These are phyloP conservation scores for Bellardia bayeri DNA, from an alignment of 2,888 invertebrate genomes.

Conservation along the genomic window DNA sequence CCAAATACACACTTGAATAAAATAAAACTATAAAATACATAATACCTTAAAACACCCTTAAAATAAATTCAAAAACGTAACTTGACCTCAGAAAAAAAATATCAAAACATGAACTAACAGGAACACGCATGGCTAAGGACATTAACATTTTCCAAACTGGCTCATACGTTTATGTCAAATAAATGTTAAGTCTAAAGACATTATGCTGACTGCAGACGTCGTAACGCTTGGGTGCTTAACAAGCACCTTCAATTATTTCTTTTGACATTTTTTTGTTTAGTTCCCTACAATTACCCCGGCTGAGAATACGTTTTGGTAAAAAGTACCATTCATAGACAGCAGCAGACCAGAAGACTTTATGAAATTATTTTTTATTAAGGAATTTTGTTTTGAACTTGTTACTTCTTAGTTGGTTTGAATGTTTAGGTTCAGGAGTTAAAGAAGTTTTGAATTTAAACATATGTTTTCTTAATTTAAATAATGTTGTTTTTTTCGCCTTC, in stretches of 20 bases:
- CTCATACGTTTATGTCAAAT: background rate
- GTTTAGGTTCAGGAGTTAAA: background rate
- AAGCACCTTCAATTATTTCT: constrained; percentile 61
- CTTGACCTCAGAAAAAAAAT: background rate
- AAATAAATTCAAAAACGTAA: constrained; percentile 11
- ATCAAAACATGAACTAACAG: background rate
- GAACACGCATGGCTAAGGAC: constrained; percentile 46
- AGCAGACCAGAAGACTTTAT: background rate
- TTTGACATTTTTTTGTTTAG: background rate
- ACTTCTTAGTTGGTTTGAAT: background rate
- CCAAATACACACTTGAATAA: constrained; percentile 53
- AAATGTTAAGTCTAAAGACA: constrained; percentile 29
- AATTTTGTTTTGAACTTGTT: constrained; percentile 41
- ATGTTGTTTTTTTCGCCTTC: constrained; percentile 26
- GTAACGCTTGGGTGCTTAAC: constrained; percentile 61
- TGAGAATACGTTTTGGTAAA: background rate
- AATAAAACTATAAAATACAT: constrained; percentile 27
- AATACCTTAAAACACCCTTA: constrained; percentile 33
- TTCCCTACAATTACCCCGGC: constrained; percentile 3
- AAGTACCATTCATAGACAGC: constrained; percentile 13
- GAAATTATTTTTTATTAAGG: background rate
- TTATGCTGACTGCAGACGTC: constrained; percentile 49
- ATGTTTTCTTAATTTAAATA: constrained; percentile 63
- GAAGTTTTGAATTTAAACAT: constrained; percentile 39
- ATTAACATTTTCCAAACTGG: constrained; percentile 30